Evolutionary conservation across 2,888 invertebrate species (phyloP).

Genomic region (Zeuzera pyrina): DNA sequence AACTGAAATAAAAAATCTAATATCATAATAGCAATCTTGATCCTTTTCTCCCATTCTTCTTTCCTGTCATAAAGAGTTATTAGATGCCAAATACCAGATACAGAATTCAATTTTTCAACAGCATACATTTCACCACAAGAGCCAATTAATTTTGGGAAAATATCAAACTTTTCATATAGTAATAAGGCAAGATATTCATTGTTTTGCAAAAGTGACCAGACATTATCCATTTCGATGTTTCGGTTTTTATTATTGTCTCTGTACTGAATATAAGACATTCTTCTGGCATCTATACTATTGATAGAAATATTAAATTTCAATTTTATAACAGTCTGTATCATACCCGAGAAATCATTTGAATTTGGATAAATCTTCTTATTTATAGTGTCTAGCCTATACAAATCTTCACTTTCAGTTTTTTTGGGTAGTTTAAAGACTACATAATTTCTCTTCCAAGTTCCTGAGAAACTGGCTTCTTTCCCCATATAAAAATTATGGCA

Average conservation of each 20-base stretch:
- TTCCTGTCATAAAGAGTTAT: constrained; percentile 63
- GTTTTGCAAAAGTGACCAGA: constrained; percentile 77
- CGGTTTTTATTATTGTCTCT: constrained; percentile 43
- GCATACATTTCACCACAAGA: constrained; percentile 79
- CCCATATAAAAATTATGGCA: constrained; percentile 76
- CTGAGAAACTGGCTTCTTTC: constrained; percentile 75
- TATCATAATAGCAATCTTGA: constrained; percentile 73
- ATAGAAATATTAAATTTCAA: constrained; percentile 69
- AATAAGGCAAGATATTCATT: constrained; percentile 77
- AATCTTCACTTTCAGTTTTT: constrained; percentile 38
- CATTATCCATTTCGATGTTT: constrained; percentile 71
- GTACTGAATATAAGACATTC: constrained; percentile 53
- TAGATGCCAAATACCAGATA: constrained; percentile 64
- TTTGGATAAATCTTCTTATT: constrained; percentile 50
- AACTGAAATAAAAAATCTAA: constrained; percentile 74
- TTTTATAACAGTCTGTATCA: constrained; percentile 64
- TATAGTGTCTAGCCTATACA: constrained; percentile 44
- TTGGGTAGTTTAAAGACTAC: constrained; percentile 73
- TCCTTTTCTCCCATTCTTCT: constrained; percentile 71
- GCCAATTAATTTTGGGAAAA: constrained; percentile 77
- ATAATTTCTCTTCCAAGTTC: constrained; percentile 69
- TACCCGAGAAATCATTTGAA: constrained; percentile 63
- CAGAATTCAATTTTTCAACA: constrained; percentile 74
- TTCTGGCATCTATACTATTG: constrained; percentile 54
- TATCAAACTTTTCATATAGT: constrained; percentile 71